A percentile compares a stretch with the other conserved stretches of the same genome.
Conservation (phyloP, 2,113 vertebrate species). For the Chaetodon auriga region DNA sequence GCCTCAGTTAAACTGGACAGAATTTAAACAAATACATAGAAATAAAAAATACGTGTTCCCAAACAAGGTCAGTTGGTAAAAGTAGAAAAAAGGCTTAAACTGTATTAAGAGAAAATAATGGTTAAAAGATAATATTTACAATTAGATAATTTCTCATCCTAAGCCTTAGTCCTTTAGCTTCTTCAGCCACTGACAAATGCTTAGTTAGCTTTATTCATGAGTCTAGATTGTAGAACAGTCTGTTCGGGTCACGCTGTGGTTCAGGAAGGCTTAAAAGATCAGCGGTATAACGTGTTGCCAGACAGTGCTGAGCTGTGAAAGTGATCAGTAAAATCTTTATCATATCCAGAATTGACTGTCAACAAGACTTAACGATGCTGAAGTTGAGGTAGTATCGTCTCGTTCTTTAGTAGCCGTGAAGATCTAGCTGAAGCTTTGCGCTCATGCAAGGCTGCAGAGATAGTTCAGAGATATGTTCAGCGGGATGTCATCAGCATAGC, state of each 20-base stretch:
- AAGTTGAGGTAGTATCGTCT: not conserved
- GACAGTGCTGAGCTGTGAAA: constrained; percentile 9
- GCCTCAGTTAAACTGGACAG: not conserved
- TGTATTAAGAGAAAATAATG: not conserved
- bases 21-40: not conserved
- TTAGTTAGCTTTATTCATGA: not conserved
- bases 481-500: constrained; percentile 19
- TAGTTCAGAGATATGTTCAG: not conserved
- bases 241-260: constrained; percentile 26
- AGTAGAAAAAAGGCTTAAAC: not conserved
- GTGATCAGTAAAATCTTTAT: constrained; percentile 3
- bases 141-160: not conserved
- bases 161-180: not conserved
- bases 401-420: not conserved
- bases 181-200: not conserved
- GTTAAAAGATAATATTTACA: not conserved
- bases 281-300: not conserved
- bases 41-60: not conserved
- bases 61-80: constrained; percentile 1
- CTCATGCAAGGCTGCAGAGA: not conserved
- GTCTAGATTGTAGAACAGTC: not conserved
- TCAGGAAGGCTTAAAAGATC: constrained; percentile 23
- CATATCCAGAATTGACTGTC: not conserved
- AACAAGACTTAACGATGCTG: not conserved
- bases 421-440: not conserved